Conservation (phyloP, 2,888 invertebrate genomes). For the Margaritifera margaritifera region DNA sequence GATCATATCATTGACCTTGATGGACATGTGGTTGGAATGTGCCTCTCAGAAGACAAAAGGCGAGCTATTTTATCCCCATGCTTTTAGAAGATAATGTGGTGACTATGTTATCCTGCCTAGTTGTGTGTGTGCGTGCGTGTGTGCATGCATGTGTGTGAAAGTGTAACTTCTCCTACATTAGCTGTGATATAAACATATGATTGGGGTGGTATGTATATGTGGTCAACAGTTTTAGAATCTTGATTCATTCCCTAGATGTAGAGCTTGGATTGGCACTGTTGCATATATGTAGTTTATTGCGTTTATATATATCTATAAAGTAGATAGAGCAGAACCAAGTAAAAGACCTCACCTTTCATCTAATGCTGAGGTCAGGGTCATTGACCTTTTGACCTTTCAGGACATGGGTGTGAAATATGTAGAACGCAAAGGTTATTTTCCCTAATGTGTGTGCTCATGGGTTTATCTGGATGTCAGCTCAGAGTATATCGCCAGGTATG, state of each 20-base stretch:
- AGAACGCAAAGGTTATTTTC: constrained; percentile 86
- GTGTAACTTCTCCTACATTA: no score
- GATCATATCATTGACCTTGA: constrained; percentile 88
- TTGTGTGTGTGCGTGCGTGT: no score
- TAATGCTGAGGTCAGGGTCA: constrained; percentile 89
- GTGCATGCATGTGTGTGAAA: no score
- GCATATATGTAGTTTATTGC: no score
- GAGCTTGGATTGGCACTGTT: no score
- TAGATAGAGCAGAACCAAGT: constrained; percentile 83
- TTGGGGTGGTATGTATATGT: no score
- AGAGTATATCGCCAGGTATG: constrained; percentile 86
- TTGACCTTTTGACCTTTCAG: constrained; percentile 84
- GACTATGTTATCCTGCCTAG: no score
- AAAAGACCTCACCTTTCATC: constrained; percentile 89
- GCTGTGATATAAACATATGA: no score
- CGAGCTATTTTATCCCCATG: constrained; percentile 50
- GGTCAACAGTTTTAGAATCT: no score
- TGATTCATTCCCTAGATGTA: no score
- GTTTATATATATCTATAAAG: constrained; percentile 70
- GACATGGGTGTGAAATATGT: constrained; percentile 83
- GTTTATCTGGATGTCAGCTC: constrained; percentile 87
- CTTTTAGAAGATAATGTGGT: no score
- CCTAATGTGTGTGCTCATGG: constrained; percentile 88
- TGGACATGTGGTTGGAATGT: constrained; percentile 90
- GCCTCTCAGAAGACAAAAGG: constrained; percentile 86